Conservation (phyloP, 2,888 invertebrate species). For the Eurytoma adleriae region DNA sequence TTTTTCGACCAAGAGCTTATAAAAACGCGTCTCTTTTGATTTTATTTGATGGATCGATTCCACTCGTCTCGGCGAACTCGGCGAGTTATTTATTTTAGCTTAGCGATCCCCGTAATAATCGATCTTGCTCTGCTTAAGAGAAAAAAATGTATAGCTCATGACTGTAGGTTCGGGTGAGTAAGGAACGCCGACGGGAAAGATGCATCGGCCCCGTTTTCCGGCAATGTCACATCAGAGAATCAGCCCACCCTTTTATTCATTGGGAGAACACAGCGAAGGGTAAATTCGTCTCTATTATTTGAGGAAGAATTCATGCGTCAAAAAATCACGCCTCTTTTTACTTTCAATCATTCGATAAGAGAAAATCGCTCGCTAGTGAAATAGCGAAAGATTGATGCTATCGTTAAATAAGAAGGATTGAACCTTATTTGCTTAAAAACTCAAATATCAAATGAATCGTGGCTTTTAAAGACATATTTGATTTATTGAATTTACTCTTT, state of each 20-base stretch:
- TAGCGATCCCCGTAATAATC: conserved; percentile 43
- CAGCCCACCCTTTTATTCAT: not conserved
- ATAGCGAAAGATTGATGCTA: conserved; percentile 21
- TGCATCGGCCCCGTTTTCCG: conserved; percentile 28
- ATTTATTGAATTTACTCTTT: no score
- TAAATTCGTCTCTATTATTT: conserved; percentile 28
- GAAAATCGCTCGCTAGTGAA: not conserved
- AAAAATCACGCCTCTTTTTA: conserved; percentile 33
- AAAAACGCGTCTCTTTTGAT: conserved; percentile 33
- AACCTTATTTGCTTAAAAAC: conserved; percentile 4
- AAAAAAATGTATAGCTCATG: conserved; percentile 5
- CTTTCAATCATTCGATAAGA: conserved; percentile 35
- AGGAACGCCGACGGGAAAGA: conserved; percentile 30
- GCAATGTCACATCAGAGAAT: conserved; percentile 32
- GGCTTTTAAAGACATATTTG: no score
- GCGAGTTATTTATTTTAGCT: conserved; percentile 53
- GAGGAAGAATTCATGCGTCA: conserved; percentile 26
- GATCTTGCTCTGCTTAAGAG: conserved; percentile 47
- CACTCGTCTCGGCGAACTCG: conserved; percentile 13
- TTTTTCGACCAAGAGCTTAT: conserved; percentile 21
- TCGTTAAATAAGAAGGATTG: not conserved
- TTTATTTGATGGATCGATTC: conserved; percentile 50
- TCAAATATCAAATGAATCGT: not conserved
- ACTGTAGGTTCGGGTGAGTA: not conserved
- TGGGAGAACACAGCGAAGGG: not conserved